Percentiles rank a stretch among this genome's conserved stretches.
Evolutionary conservation across 2,888 invertebrate genomes (phyloP).

Genomic region (Smittia aterrima): DNA sequence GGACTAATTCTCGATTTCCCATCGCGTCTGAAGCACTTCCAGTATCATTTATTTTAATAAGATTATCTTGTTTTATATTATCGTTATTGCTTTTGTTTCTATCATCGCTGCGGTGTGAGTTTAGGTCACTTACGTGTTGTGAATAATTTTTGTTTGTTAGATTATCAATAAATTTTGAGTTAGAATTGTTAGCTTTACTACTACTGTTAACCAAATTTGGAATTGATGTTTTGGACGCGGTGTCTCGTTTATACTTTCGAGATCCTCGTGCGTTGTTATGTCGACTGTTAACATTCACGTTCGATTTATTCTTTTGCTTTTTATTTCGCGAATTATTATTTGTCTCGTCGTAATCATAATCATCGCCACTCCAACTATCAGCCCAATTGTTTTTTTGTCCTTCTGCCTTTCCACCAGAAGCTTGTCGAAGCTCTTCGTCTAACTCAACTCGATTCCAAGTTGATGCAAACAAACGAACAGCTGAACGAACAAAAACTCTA

Average conservation of each 20-base stretch:
- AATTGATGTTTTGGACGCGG: constrained; percentile 42
- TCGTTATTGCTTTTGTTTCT: constrained; percentile 43
- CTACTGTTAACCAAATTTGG: constrained; percentile 41
- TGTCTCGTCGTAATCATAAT: constrained; percentile 32
- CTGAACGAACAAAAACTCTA: constrained; percentile 46
- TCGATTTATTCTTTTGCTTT: constrained; percentile 28
- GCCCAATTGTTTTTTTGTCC: not conserved
- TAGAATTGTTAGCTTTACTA: constrained; percentile 45
- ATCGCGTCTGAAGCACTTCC: constrained; percentile 14
- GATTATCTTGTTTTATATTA: constrained; percentile 43
- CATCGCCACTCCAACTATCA: constrained; percentile 12
- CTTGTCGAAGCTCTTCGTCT: constrained; percentile 31
- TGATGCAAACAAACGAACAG: constrained; percentile 47
- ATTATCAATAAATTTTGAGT: constrained; percentile 38
- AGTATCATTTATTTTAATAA: constrained; percentile 44
- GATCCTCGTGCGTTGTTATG: constrained; percentile 42
- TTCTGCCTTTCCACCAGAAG: not conserved
- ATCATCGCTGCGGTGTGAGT: constrained; percentile 41
- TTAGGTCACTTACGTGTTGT: constrained; percentile 48
- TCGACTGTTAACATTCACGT: constrained; percentile 43
- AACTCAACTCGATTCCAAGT: constrained; percentile 46
- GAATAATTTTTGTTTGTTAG: constrained; percentile 43
- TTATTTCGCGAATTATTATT: constrained; percentile 36
- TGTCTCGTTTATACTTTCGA: constrained; percentile 41
- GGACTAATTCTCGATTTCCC: constrained; percentile 41